These are phyloP conservation scores for Rhinatrema bivittatum DNA, from an alignment of 2,797 vertebrate genomes.

Conservation along the genomic window DNA sequence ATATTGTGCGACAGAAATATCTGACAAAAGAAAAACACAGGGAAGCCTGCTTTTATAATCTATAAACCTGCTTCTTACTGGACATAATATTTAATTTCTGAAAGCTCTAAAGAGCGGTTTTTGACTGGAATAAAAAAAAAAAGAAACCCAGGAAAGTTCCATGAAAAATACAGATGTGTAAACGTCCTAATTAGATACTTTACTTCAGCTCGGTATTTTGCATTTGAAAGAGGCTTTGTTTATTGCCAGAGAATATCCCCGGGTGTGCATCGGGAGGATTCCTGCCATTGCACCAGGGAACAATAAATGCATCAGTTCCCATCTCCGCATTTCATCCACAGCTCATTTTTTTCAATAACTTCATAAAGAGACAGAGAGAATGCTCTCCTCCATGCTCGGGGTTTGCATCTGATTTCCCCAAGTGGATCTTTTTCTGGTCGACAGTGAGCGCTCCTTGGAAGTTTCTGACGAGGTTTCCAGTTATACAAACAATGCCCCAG, in stretches of 20 bases:
- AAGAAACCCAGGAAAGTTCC: too few relatives aligned
- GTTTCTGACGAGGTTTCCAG: constrained; percentile 18
- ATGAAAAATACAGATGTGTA: neutral
- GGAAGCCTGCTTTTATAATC: too few relatives aligned
- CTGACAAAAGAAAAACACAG: too few relatives aligned
- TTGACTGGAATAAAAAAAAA: neutral
- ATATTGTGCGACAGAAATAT: too few relatives aligned
- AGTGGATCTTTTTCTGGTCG: constrained; percentile 9
- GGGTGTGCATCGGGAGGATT: too few relatives aligned
- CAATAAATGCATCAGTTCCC: constrained; percentile 2
- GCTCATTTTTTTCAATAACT: constrained; percentile 12
- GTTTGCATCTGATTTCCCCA: constrained; percentile 14
- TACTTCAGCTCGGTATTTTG: too few relatives aligned
- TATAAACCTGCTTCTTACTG: too few relatives aligned
- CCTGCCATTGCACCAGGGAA: neutral
- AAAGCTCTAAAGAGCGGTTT: neutral
- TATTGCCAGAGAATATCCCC: too few relatives aligned
- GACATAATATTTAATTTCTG: too few relatives aligned
- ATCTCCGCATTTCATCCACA: constrained; percentile 13
- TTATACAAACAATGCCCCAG: constrained; percentile 17
- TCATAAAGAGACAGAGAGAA: constrained; percentile 2
- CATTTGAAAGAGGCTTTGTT: too few relatives aligned
- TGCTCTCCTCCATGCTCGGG: neutral
- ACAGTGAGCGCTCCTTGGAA: neutral
- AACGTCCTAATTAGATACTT: too few relatives aligned